Percentiles rank a stretch among this genome's conserved stretches.
phyloP scores from a whole-genome alignment of 2,888 invertebrate species.

The Matsumyia berberina region DNA sequence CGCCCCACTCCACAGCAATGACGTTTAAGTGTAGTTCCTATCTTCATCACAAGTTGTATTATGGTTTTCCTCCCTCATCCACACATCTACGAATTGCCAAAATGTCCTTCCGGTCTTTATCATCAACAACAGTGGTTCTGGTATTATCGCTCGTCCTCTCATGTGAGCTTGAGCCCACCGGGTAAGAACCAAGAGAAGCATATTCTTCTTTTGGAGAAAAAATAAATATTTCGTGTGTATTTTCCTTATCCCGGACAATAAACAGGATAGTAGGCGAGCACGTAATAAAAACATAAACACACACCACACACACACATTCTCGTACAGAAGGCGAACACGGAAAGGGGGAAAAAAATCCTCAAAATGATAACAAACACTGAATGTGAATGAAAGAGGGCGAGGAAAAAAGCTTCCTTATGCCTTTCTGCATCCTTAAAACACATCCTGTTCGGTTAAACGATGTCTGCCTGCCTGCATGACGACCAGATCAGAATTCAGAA shows the following conservation, averaged over 20 bases:
- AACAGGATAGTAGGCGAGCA: slow-evolving; percentile 67
- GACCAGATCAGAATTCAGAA: slow-evolving; percentile 23
- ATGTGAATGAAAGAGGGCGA: slow-evolving; percentile 38
- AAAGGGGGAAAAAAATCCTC: slow-evolving; percentile 21
- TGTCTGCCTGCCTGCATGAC: slow-evolving; percentile 44
- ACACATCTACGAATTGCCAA: slow-evolving; percentile 36
- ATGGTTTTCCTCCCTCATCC: background rate
- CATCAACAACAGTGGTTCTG: slow-evolving; percentile 45
- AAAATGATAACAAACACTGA: slow-evolving; percentile 67
- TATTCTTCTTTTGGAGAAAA: slow-evolving; percentile 38
- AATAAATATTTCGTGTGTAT: slow-evolving; percentile 26
- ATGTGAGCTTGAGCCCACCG: background rate
- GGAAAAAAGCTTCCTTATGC: slow-evolving; percentile 42
- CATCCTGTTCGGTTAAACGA: slow-evolving; percentile 27
- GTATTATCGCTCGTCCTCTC: slow-evolving; percentile 24
- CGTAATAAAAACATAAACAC: slow-evolving; percentile 72
- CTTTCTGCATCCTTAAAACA: slow-evolving; percentile 44
- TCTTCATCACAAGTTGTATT: slow-evolving; percentile 24
- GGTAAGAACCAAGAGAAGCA: slow-evolving; percentile 12
- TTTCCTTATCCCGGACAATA: slow-evolving; percentile 69
- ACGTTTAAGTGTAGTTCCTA: slow-evolving; percentile 31
- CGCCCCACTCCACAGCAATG: slow-evolving; percentile 22
- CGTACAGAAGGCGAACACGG: slow-evolving; percentile 23
- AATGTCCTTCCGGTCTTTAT: slow-evolving; percentile 66
- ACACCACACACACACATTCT: slow-evolving; percentile 17